Evolutionary conservation across 2,888 invertebrate genomes (phyloP).

Genomic region (Amiota communis): DNA sequence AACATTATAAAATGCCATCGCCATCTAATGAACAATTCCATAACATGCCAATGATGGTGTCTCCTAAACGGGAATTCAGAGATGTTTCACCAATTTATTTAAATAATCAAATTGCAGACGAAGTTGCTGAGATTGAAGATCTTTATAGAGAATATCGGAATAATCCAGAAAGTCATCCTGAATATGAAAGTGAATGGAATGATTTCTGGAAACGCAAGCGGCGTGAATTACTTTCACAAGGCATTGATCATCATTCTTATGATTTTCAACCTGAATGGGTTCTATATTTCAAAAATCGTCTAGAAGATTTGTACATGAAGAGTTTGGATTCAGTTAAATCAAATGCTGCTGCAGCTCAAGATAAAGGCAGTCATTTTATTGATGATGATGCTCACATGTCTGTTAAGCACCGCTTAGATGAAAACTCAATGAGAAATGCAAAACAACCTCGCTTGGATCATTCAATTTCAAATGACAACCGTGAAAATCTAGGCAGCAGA

Average conservation of each 20-base stretch:
- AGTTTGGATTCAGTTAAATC: conserved; percentile 75
- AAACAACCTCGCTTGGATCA: too few species aligned
- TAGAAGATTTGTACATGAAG: conserved; percentile 82
- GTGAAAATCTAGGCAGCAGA: too few species aligned
- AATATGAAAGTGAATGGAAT: conserved; percentile 89
- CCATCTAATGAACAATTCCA: neutral
- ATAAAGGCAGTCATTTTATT: too few species aligned
- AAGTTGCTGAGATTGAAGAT: conserved; percentile 61
- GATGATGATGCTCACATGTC: too few species aligned
- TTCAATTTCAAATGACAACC: too few species aligned
- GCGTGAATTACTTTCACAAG: conserved; percentile 76
- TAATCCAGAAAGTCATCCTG: conserved; percentile 87
- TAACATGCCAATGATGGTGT: neutral
- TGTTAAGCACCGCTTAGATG: too few species aligned
- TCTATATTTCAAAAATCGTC: conserved; percentile 83
- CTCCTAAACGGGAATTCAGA: neutral
- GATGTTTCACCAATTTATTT: conserved; percentile 39
- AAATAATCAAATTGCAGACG: conserved; percentile 35
- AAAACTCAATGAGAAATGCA: too few species aligned
- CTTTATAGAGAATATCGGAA: conserved; percentile 76
- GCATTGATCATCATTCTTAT: conserved; percentile 79
- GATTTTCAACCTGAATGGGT: conserved; percentile 91
- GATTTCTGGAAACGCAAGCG: conserved; percentile 86
- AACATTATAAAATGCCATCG: neutral
- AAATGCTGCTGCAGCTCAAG: neutral